These are phyloP conservation scores for Daubentonia madagascariensis DNA, from an alignment of 2,113 vertebrate species.

Conservation along the genomic window DNA sequence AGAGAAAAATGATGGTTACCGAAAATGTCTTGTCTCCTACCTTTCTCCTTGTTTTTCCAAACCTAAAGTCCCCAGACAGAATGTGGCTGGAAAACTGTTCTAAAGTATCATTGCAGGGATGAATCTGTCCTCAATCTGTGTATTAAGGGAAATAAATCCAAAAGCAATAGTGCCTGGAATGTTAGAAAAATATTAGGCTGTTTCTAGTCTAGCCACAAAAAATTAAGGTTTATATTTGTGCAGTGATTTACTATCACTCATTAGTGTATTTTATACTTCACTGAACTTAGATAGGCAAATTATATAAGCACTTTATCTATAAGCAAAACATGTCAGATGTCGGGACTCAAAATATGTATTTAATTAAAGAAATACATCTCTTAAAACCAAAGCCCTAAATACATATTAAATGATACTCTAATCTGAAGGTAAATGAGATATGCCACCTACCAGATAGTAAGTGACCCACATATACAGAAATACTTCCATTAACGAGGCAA, in stretches of 20 bases:
- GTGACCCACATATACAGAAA: constrained; percentile 46
- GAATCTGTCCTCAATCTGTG: neutral
- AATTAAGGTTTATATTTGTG: constrained; percentile 28
- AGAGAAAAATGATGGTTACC: neutral
- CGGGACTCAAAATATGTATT: constrained; percentile 77
- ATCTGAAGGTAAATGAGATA: constrained; percentile 70
- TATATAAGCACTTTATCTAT: constrained; percentile 68
- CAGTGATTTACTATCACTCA: constrained; percentile 67
- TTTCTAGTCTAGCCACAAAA: constrained; percentile 27
- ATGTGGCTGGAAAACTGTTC: neutral
- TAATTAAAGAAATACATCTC: constrained; percentile 79
- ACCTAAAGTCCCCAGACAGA: neutral
- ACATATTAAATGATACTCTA: constrained; percentile 64
- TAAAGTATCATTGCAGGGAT: neutral
- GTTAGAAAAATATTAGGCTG: neutral
- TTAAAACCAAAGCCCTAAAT: constrained; percentile 75
- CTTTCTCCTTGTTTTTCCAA: neutral
- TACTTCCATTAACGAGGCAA: constrained; percentile 11
- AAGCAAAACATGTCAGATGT: constrained; percentile 70
- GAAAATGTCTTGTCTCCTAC: neutral
- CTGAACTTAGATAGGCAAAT: constrained; percentile 68
- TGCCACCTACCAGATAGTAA: constrained; percentile 33
- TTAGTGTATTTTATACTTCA: constrained; percentile 67
- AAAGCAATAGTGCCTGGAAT: neutral
- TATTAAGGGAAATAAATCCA: neutral